These are phyloP conservation scores for Nemapogon koenigi DNA, from an alignment of 2,888 invertebrate species.

Conservation along the genomic window DNA sequence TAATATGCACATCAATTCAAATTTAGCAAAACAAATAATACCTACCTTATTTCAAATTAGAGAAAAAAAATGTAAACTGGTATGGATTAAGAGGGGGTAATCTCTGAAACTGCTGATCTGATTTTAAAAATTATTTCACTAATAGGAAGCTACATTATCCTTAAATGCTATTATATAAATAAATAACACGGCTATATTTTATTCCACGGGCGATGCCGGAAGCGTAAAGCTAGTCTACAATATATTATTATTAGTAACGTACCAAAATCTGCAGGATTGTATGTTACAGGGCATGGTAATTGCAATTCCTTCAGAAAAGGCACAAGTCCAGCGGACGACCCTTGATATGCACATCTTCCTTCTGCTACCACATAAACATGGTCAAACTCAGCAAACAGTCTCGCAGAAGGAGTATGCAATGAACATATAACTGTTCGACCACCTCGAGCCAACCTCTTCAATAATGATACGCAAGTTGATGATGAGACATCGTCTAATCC, in stretches of 20 bases:
- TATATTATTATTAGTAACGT: constrained; percentile 32
- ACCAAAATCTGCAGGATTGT: constrained; percentile 97
- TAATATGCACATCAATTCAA: too few species aligned
- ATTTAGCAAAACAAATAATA: too few species aligned
- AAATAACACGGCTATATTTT: too few species aligned
- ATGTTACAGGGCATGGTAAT: constrained; percentile 86
- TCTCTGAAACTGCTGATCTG: too few species aligned
- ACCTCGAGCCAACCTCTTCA: constrained; percentile 83
- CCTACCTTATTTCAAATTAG: too few species aligned
- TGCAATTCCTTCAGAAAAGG: constrained; percentile 81
- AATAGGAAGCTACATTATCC: too few species aligned
- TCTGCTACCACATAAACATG: constrained; percentile 88
- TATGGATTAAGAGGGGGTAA: too few species aligned
- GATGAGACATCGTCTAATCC: constrained; percentile 93
- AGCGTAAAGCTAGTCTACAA: background rate
- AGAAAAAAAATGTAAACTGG: too few species aligned
- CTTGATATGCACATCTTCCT: constrained; percentile 91
- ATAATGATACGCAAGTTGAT: constrained; percentile 83
- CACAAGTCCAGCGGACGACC: constrained; percentile 78
- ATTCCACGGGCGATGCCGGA: too few species aligned
- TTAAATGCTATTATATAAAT: too few species aligned
- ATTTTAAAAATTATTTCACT: too few species aligned
- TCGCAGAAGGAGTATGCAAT: constrained; percentile 95
- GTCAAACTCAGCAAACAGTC: constrained; percentile 89
- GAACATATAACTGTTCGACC: constrained; percentile 94